Percentiles rank a stretch among this genome's conserved stretches.
phyloP scores from a whole-genome alignment of 1,140 invertebrate species.

The Hycleus phaleratus region DNA sequence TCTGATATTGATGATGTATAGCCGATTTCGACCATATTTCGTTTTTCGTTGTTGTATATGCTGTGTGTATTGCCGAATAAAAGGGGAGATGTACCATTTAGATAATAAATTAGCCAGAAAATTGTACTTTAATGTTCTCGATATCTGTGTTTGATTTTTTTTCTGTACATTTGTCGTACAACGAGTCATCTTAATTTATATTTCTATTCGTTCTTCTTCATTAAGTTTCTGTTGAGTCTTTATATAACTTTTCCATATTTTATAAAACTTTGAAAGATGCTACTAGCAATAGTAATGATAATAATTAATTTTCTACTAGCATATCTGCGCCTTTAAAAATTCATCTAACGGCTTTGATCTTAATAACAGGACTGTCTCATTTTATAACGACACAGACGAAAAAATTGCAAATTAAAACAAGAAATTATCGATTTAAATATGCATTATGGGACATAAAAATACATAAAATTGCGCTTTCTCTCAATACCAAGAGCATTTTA shows the following conservation, averaged over 20 bases:
- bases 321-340: conserved; percentile 4
- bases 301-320: conserved; percentile 6
- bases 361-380: conserved; percentile 4
- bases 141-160: not conserved
- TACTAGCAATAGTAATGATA: not conserved
- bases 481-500: no score
- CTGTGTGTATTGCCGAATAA: conserved; percentile 9
- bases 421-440: conserved; percentile 12
- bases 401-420: conserved; percentile 5
- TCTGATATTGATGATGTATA: conserved; percentile 11
- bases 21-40: conserved; percentile 11
- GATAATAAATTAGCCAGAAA: conserved; percentile 14
- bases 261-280: conserved; percentile 2
- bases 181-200: no score
- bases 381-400: conserved; percentile 3
- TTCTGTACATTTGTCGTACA: no score
- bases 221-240: not conserved
- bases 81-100: conserved; percentile 16
- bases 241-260: not conserved
- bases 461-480: no score
- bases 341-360: conserved; percentile 11
- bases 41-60: not conserved
- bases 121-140: conserved; percentile 9
- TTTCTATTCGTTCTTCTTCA: not conserved
- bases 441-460: conserved; percentile 7